These are phyloP conservation scores for Eospalax fontanierii DNA, from an alignment of 2,797 vertebrate genomes.

Conservation along the genomic window DNA sequence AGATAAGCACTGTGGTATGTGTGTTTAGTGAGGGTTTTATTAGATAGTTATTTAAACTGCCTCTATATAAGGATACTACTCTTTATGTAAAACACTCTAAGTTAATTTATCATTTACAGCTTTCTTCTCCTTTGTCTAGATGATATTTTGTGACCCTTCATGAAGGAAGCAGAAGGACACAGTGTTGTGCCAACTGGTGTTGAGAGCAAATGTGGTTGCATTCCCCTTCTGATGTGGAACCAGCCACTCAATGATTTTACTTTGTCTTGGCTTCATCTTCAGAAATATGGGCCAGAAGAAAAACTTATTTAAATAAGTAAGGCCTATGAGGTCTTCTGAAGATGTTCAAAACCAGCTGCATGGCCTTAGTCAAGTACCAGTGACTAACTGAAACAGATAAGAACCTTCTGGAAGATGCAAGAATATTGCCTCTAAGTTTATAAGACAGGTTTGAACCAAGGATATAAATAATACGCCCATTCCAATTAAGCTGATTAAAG, in stretches of 20 bases:
- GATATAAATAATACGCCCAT: not conserved
- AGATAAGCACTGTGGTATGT: not conserved
- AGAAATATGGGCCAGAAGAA: slow-evolving; percentile 65
- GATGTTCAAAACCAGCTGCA: not conserved
- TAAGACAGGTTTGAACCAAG: not conserved
- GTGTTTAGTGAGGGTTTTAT: slow-evolving; percentile 22
- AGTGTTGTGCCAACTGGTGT: not conserved
- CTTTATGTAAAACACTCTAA: slow-evolving; percentile 21
- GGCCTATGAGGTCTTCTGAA: slow-evolving; percentile 14
- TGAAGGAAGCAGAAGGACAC: not conserved
- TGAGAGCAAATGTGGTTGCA: not conserved
- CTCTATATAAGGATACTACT: not conserved
- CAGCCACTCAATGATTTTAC: slow-evolving; percentile 29
- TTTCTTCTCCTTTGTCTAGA: not conserved
- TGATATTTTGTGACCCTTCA: slow-evolving; percentile 2
- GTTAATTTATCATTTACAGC: not conserved
- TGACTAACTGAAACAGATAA: not conserved
- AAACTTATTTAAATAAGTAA: slow-evolving; percentile 28
- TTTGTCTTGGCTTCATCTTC: slow-evolving; percentile 43
- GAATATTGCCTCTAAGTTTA: not conserved
- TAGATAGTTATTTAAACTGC: slow-evolving; percentile 22
- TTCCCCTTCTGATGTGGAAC: slow-evolving; percentile 11
- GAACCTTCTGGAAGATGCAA: not conserved
- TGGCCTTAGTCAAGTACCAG: not conserved
- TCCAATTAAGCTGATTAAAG: not conserved